Base-by-base conservation (phyloP, 2,888 invertebrate genomes). In the Lasioglossum marginatum region DNA sequence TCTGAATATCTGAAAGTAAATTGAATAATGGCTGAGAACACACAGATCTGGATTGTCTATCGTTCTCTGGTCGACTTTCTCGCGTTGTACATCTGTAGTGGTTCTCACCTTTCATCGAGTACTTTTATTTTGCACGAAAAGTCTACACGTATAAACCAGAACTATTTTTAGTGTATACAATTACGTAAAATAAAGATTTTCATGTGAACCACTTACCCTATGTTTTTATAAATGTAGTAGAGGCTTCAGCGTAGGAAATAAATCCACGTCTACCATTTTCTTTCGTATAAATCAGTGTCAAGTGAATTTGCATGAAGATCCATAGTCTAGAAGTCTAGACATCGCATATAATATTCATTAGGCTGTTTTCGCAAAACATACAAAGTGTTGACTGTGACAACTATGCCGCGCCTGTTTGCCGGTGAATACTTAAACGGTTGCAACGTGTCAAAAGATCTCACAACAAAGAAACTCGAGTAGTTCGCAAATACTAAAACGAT, bases 11-110 rank as follows among this genome's bases (percentile, higher is more conserved):
- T 66, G 73, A 72, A 82, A 82, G 52, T 81, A 72, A 77, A 83
- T 83, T 77, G 83, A 83, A 83, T 85, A 83, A 80, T 85, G 45
- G 82, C 73, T 63, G 40, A 75, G 70, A 81, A 68, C 48, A 48
- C 37, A 31, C n/a, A 48, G 43, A 31, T 37, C 27, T 60, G 70
- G 71, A 63, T 74, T 74, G 45, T 70, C 8, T 57, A 52, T 66
- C 52, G 16, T 31, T 72, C 70, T 45, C 45, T 12, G 43, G 48
- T 70, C 23, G 70, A 70, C 40, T 70, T n/a, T 40, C 70, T n/a
- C 40, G 6, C 40, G 14, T 40, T 70, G 40, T 40, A 40, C 70
- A 40, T 40, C 37, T 23, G 37, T 23, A 37, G 37, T 12, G 10
- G 68, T 37, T 37, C 23, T 68, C 34, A 68, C 10, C 37, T 37